Conservation (phyloP, 2,113 vertebrate genomes). For the Cyprinus carpio region DNA sequence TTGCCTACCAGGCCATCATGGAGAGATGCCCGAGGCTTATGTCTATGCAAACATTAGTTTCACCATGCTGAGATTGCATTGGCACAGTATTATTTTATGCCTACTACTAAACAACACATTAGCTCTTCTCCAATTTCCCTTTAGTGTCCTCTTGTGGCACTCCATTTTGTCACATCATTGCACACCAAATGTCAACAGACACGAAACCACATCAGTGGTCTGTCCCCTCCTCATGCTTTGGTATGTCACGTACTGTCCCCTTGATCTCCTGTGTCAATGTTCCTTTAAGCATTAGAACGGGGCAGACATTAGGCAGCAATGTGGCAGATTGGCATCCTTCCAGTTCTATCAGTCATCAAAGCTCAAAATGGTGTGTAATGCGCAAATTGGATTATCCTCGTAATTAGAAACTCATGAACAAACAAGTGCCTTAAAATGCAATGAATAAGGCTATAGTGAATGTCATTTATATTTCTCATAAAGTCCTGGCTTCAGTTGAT, state of each 20-base stretch:
- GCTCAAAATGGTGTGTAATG: slow-evolving; percentile 67
- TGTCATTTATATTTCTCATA: too few species aligned
- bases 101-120: slow-evolving; percentile 5
- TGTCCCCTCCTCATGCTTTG: not conserved
- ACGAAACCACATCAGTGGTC: not conserved
- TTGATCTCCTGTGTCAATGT: not conserved
- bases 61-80: slow-evolving; percentile 29
- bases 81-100: slow-evolving; percentile 3
- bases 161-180: slow-evolving; percentile 17
- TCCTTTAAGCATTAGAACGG: slow-evolving; percentile 57
- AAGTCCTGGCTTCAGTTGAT: too few species aligned
- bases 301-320: slow-evolving; percentile 62
- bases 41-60: slow-evolving; percentile 41
- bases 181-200: slow-evolving; percentile 23
- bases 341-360: slow-evolving; percentile 63
- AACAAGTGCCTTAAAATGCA: slow-evolving; percentile 15
- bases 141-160: slow-evolving; percentile 22
- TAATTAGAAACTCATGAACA: slow-evolving; percentile 64
- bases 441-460: not conserved
- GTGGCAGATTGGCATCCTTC: slow-evolving; percentile 63
- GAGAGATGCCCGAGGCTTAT: slow-evolving; percentile 7
- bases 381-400: slow-evolving; percentile 61
- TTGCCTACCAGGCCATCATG: slow-evolving; percentile 1
- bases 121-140: not conserved
- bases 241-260: not conserved